Percentiles rank a stretch among this genome's conserved stretches.
These are phyloP conservation scores for Drosophila formosana DNA, from an alignment of 2,888 invertebrate genomes.

Conservation along the genomic window DNA sequence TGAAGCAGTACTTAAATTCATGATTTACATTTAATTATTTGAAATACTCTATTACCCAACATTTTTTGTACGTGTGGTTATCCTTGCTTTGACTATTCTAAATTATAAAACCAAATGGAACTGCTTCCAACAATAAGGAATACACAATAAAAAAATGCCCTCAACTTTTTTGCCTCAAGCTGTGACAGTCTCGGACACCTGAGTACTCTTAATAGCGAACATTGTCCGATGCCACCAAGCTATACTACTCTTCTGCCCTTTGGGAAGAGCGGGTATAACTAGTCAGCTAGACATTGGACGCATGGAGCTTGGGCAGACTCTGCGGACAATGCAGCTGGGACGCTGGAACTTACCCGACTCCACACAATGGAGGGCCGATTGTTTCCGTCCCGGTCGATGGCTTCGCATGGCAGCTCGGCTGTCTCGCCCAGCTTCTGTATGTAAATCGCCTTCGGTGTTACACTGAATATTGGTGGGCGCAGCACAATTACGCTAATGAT, in stretches of 20 bases:
- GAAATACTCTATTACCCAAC: no score
- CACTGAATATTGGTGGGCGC: conserved; percentile 93
- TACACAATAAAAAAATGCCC: no score
- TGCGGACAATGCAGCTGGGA: conserved; percentile 41
- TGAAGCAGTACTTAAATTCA: no score
- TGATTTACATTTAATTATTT: no score
- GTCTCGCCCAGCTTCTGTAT: conserved; percentile 92
- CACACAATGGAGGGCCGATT: conserved; percentile 89
- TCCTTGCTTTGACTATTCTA: no score
- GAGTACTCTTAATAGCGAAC: no score
- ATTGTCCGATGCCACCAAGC: neutral
- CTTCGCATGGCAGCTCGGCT: conserved; percentile 93
- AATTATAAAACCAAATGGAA: no score
- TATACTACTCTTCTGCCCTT: neutral
- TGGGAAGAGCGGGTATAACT: neutral
- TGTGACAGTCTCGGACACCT: no score
- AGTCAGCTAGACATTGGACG: neutral
- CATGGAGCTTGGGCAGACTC: neutral
- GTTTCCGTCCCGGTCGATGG: conserved; percentile 89
- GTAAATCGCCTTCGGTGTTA: conserved; percentile 93
- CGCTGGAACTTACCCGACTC: conserved; percentile 87
- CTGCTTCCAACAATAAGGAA: no score
- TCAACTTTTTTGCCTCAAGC: no score
- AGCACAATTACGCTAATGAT: conserved; percentile 93
- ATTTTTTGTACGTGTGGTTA: no score